Conservation (phyloP, 2,888 invertebrate genomes). For the Philereme vetulata region DNA sequence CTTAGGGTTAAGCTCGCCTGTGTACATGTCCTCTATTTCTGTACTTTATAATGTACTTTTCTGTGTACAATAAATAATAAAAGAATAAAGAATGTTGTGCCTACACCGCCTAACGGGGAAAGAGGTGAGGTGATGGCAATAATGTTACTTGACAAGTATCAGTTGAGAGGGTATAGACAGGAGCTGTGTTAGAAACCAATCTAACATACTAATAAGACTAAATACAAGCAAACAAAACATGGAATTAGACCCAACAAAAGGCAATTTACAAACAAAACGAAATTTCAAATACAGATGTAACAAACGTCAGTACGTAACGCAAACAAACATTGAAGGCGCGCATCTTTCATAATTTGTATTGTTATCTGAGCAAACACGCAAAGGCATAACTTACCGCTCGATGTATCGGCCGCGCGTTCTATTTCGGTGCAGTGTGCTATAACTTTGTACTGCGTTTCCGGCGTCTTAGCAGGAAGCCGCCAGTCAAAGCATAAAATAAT, state of each 20-base stretch:
- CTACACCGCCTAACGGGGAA: too few species aligned
- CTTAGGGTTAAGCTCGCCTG: too few species aligned
- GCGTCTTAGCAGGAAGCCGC: constrained; percentile 61
- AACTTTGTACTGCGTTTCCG: constrained; percentile 59
- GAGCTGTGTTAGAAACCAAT: too few species aligned
- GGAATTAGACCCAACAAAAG: not conserved
- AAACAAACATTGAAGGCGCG: constrained; percentile 28
- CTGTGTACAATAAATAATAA: too few species aligned
- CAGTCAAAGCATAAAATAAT: constrained; percentile 63
- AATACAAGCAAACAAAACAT: too few species aligned
- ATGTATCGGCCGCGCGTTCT: constrained; percentile 53
- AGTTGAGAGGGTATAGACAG: too few species aligned
- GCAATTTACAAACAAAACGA: constrained; percentile 6
- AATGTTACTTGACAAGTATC: too few species aligned
- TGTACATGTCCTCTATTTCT: too few species aligned
- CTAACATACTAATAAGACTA: too few species aligned
- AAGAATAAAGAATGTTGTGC: too few species aligned
- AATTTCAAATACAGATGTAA: constrained; percentile 9
- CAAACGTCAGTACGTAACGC: constrained; percentile 19
- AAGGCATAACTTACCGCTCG: constrained; percentile 62
- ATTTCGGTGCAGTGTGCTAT: constrained; percentile 64
- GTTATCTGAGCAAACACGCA: constrained; percentile 37
- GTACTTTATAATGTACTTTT: too few species aligned
- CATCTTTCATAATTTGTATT: constrained; percentile 34
- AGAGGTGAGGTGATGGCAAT: too few species aligned